phyloP scores from a whole-genome alignment of 2,113 vertebrate genomes.

The Probosciger aterrimus region DNA sequence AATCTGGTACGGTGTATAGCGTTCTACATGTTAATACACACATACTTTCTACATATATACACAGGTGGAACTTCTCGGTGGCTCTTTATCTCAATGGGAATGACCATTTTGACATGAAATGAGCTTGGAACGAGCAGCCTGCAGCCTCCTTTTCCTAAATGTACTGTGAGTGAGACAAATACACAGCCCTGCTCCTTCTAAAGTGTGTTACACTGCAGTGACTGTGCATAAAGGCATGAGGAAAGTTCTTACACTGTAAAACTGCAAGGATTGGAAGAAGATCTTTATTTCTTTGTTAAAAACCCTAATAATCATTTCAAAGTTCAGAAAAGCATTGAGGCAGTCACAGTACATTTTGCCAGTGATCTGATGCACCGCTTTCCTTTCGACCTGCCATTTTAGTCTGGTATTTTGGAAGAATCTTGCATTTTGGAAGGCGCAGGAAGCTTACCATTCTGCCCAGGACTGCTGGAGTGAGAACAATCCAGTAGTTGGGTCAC shows the following conservation, averaged over 20 bases:
- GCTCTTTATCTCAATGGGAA: background rate
- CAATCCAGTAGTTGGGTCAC: background rate
- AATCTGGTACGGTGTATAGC: background rate
- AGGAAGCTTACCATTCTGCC: background rate
- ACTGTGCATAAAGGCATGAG: background rate
- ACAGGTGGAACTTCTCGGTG: rapidly evolving
- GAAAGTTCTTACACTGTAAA: background rate
- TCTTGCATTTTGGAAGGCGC: background rate
- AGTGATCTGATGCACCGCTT: background rate
- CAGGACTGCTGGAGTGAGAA: background rate
- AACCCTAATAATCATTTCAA: background rate
- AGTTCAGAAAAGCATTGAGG: background rate
- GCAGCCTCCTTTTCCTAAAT: background rate
- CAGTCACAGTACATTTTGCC: background rate
- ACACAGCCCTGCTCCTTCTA: background rate
- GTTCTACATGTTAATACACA: background rate
- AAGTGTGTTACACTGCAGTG: background rate
- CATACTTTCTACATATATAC: background rate
- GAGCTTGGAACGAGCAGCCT: background rate
- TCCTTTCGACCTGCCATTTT: background rate
- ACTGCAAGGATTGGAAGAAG: background rate
- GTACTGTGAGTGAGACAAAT: background rate
- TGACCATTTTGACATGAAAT: background rate
- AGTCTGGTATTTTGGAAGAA: background rate
- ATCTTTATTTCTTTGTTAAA: background rate